phyloP scores from a whole-genome alignment of 2,113 vertebrate genomes.

The Naja naja region DNA sequence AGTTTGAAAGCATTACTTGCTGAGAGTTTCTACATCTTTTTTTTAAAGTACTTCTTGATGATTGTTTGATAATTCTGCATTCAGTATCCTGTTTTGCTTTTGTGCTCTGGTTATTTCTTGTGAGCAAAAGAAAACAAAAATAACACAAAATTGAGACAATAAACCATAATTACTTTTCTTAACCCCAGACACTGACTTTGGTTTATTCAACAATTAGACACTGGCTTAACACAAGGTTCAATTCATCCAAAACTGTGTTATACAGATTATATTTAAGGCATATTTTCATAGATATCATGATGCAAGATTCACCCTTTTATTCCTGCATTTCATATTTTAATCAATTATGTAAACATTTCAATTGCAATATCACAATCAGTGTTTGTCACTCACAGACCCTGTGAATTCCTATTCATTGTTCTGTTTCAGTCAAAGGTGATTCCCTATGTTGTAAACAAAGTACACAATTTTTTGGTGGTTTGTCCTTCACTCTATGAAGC shows the following conservation, averaged over 20 bases:
- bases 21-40: background rate
- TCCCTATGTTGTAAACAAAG: background rate
- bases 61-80: background rate
- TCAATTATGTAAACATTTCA: background rate
- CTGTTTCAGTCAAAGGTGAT: background rate
- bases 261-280: background rate
- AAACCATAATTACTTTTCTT: background rate
- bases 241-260: background rate
- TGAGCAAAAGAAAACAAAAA: background rate
- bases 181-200: background rate
- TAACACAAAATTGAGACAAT: background rate
- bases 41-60: background rate
- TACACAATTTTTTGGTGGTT: background rate
- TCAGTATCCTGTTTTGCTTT: background rate
- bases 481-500: no score
- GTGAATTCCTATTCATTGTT: background rate
- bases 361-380: background rate
- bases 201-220: background rate
- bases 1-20: background rate
- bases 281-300: background rate
- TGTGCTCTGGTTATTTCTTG: background rate
- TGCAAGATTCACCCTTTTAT: background rate
- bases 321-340: background rate
- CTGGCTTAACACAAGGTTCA: background rate
- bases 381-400: background rate